Evolutionary conservation across 2,113 vertebrate species (phyloP), one percentile per base, ranked within the genome.

Genomic region (Pterocles burchelli): DNA sequence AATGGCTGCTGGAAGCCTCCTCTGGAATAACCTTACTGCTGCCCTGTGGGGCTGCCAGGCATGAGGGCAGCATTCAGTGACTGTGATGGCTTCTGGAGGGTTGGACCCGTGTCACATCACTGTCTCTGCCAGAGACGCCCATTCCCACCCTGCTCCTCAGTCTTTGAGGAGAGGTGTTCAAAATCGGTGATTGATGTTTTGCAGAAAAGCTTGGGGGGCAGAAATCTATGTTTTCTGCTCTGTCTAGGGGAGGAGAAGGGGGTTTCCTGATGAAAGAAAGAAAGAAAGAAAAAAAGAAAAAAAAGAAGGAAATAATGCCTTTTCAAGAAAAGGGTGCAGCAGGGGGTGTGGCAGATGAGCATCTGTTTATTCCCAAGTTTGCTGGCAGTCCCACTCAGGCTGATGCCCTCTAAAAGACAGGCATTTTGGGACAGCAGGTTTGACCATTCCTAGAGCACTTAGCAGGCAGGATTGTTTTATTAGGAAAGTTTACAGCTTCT

Each of bases 391-490:
- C 38, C 16, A 1, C n/a, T 77, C 18, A 34, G 72, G 29, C 72
- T 84, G 48, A 66, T 93, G 48, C 57, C 76, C n/a, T 93, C 54
- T 43, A 75, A 67, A 81, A 93, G 68, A 66, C n/a, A n/a, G 36
- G 41, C 41, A 18, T 90, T 94, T 91, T 78, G 11, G 11, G 85
- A 93, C 52, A 81, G 59, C 52, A 14, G 31, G 71, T 94, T 77
- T 31, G 41, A 88, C 85, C 66, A 57, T 96, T 96, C 92, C 73
- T 91, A 17, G 7, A 90, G 79, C 51, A 58, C 71, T 88, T 94
- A 95, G 90, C 8, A 0, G 95, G 93, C 93, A 79, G 89, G 93
- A 85, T 93, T 85, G 76, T 95, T 97, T 97, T 95, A 94, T 94
- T 95, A 92, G 92, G 85, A 88, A 85, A 79, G 72, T 95, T 87